These are phyloP conservation scores for Polyploca ridens DNA, from an alignment of 2,888 invertebrate species.

Conservation along the genomic window DNA sequence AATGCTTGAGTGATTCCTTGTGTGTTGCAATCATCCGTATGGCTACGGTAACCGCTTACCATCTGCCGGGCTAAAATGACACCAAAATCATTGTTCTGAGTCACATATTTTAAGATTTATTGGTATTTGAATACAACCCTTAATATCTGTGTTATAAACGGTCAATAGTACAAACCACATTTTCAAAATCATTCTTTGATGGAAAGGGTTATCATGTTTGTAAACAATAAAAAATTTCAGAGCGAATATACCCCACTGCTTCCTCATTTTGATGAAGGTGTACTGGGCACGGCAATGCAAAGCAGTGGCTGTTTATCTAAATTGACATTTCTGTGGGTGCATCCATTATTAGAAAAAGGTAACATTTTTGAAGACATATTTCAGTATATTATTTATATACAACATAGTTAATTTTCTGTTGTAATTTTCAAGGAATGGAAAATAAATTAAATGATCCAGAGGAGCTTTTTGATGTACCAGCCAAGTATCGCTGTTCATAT, in stretches of 20 bases:
- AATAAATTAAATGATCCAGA: conserved; percentile 89
- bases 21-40: no score
- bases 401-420: background rate
- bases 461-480: conserved; percentile 93
- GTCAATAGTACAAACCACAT: no score
- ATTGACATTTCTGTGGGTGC: conserved; percentile 95
- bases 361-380: background rate
- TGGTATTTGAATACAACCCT: no score
- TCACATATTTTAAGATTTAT: no score
- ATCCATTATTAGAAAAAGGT: conserved; percentile 92
- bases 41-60: no score
- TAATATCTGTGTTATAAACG: no score
- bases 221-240: conserved; percentile 55
- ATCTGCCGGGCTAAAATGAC: no score
- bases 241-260: conserved; percentile 86
- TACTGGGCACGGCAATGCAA: conserved; percentile 93
- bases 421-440: conserved; percentile 78
- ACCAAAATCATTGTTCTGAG: no score
- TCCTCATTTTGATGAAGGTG: conserved; percentile 88
- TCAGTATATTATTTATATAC: no score
- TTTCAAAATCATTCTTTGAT: no score
- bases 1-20: no score
- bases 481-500: conserved; percentile 84
- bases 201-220: conserved; percentile 12
- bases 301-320: conserved; percentile 88